These are phyloP conservation scores for Todus mexicanus DNA, from an alignment of 2,797 vertebrate species.

Conservation along the genomic window DNA sequence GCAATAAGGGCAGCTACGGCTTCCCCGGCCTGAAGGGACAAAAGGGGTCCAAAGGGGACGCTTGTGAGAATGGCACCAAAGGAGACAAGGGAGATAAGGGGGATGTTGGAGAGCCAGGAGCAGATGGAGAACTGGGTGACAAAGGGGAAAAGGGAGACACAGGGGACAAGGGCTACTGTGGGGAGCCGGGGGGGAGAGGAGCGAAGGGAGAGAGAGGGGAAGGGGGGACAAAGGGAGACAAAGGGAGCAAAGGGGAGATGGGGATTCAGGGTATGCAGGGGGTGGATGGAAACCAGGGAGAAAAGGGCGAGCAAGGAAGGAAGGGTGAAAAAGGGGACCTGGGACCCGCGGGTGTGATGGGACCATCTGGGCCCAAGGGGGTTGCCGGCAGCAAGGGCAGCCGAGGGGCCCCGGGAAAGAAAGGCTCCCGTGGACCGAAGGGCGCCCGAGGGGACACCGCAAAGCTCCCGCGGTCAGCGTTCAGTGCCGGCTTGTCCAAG, in stretches of 20 bases:
- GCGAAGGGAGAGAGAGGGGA: slow-evolving; percentile 85
- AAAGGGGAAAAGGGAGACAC: slow-evolving; percentile 85
- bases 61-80: slow-evolving; percentile 84
- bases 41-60: slow-evolving; percentile 85
- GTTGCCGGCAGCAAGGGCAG: slow-evolving; percentile 83
- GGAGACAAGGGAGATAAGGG: slow-evolving; percentile 90
- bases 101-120: slow-evolving; percentile 76
- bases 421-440: slow-evolving; percentile 87
- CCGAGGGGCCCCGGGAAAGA: slow-evolving; percentile 85
- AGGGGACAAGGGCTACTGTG: slow-evolving; percentile 86
- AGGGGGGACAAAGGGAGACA: slow-evolving; percentile 81
- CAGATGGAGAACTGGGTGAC: slow-evolving; percentile 75
- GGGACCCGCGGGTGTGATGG: slow-evolving; percentile 77
- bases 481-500: slow-evolving; percentile 89
- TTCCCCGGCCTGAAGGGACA: slow-evolving; percentile 82
- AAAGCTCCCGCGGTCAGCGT: slow-evolving; percentile 78
- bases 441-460: slow-evolving; percentile 79
- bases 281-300: slow-evolving; percentile 78
- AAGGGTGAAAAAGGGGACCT: slow-evolving; percentile 85
- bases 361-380: slow-evolving; percentile 83
- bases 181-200: slow-evolving; percentile 82
- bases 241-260: slow-evolving; percentile 83
- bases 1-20: slow-evolving; percentile 84
- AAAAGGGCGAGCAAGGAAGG: slow-evolving; percentile 81
- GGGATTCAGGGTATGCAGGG: slow-evolving; percentile 83